Base-by-base conservation (phyloP, 2,797 vertebrate genomes). In the Discoglossus pictus region DNA sequence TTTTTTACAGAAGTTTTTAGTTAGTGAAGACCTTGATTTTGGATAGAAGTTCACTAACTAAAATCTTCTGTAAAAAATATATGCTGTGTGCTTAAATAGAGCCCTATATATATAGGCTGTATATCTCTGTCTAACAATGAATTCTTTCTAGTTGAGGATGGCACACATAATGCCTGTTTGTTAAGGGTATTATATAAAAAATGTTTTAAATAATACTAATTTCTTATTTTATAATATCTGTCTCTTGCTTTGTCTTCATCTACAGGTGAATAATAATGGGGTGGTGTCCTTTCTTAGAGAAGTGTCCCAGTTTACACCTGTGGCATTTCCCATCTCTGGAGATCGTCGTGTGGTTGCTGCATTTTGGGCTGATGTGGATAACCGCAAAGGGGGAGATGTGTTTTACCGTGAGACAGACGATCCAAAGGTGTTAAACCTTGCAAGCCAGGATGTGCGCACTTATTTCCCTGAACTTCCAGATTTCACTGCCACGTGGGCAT, bases 331-430 rank as follows among this genome's bases (percentile, higher is more conserved):
- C 2, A 96, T 99, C 17, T 94, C 96, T 38, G 94, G 95, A 27
- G 97, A 98, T 85, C 91, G 97, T 7, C 87, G 95, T 0, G 96
- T 95, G 4, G 94, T 99, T 48, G 96, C 97, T 0, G 93, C 96
- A 0, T 99, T 98, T 85, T 99, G 97, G 97, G 94, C 97, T 0
- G 96, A 99, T 0, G 95, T 98, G 68, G 97, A 99, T 82, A 99
- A 99, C 78, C 90, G 96, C 0, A 88, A 81, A 2, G 93, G 93
- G 0, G 97, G 97, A 0, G 86, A 83, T 3, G 93, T 98, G 44
- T 97, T 92, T 83, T 98, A 92, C 85, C 84, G 94, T 25, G 94
- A 99, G 80, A 94, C 89, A 73, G 88, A 79, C 0, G 90, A 95
- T 53, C 80, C 79, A 1, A 77, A 80, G 61, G 79, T 88, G 13